Evolutionary conservation across 2,888 invertebrate genomes (phyloP), one percentile per base, ranked within the genome.

Genomic region (Isotomurus palustris): DNA sequence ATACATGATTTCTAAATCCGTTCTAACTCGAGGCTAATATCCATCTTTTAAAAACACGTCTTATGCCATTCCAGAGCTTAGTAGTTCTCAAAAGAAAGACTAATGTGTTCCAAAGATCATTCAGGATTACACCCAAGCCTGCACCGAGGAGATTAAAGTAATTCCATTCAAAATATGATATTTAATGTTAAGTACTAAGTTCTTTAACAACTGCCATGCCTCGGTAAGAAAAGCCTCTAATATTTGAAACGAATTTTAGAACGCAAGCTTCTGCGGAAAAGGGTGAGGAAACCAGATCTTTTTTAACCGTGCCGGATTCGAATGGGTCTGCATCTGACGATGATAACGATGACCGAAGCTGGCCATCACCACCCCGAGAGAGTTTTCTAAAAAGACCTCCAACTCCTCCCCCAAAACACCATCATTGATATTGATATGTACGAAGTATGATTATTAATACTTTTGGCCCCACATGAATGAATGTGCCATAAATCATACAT

Each of bases 41-140:
- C 32, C 32, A 32, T 32, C 8, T 32, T 10, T 10, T 32, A 8
- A 10, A 10, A 32, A 32, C 14, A 32, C 32, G 8, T 32, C 8
- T 10, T 32, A 10, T 32, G 32, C 32, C 8, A 32, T 32, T 32
- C 14, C 32, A 14, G 32, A 32, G 32, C 32, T 8, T 32, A 32
- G 35, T 50, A 4, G 50, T 50, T 17, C 28, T 25, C 8, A 50
- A 38, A 38, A 38, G 50, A 38, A 36, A 27, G 19, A n/a, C 12
- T 4, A 38, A 38, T 12, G 3, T 50, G n/a, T 50, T 50, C 25
- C 38, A 19, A 27, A 36, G 14, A 24, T 50, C 50, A 12, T 50
- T 50, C 17, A 50, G 19, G 21, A 12, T 35, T 6, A 50, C 36
- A 22, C 38, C 50, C 4, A 22, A 28, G n/a, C 36, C 38, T 45